phyloP scores from a whole-genome alignment of 2,113 vertebrate species.

The Chroicocephalus ridibundus region DNA sequence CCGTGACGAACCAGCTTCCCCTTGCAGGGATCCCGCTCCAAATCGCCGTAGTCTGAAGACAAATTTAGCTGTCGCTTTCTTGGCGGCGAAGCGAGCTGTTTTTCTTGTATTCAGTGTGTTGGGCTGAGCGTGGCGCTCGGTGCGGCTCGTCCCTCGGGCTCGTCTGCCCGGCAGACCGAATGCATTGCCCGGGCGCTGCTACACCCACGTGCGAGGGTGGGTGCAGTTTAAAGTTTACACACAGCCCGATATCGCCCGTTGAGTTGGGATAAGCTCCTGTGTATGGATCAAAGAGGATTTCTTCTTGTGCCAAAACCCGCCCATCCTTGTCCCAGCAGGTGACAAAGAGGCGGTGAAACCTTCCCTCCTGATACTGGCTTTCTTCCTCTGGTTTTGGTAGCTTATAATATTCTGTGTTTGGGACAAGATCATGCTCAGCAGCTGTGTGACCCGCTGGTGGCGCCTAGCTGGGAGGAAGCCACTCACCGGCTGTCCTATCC shows the following conservation, averaged over 20 bases:
- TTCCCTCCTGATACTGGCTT: neutral
- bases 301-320: neutral
- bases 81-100: neutral
- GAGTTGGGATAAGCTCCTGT: neutral
- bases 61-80: slow-evolving; percentile 12
- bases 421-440: neutral
- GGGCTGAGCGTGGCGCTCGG: neutral
- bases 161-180: neutral
- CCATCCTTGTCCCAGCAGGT: neutral
- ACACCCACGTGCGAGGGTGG: neutral
- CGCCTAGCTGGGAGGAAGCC: neutral
- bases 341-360: neutral
- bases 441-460: neutral
- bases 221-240: neutral
- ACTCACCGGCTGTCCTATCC: rapidly evolving
- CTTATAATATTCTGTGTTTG: neutral
- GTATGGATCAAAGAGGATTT: neutral
- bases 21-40: slow-evolving; percentile 18
- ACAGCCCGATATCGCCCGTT: neutral
- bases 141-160: neutral
- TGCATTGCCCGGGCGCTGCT: neutral
- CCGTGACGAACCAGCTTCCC: slow-evolving; percentile 39
- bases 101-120: neutral
- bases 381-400: neutral
- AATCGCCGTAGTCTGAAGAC: neutral